Evolutionary conservation across 53 echinoderm and acorn worm species (phyloP), one percentile per base, ranked within the genome.

Genomic region (Astropecten irregularis): DNA sequence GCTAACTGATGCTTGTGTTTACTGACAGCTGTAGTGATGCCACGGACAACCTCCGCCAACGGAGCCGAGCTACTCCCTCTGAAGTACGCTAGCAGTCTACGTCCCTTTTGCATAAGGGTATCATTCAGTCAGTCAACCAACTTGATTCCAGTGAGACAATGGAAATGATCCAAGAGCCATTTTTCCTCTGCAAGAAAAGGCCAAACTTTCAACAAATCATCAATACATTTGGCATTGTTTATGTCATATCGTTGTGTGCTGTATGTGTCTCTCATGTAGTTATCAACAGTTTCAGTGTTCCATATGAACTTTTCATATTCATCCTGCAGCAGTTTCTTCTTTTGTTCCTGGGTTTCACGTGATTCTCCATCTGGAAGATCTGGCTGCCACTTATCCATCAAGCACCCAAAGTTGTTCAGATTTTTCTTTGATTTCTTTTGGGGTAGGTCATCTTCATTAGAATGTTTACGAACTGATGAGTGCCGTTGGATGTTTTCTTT

Each of bases 351-450:
- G 2, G 58, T 58, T 35, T 36, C 57, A 58, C 40, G 58, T 38
- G 40, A 8, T 58, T 77, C 59, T 7, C 60, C 59, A 34, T 35
- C 60, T 39, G 77, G 77, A 28, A 77, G 27, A 35, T 57, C 38
- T 57, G 77, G 77, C 9, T 77, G 57, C 37, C 40, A 77, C 59
- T 57, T 16, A 37, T 3, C 5, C 37, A 3, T 65, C n/a, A 65
- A 4, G 65, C 65, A 65, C 36, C 65, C 65, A 65, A 65, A 65
- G 22, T 38, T 65, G 37, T 65, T 22, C n/a, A 65, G 18, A 1
- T 65, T 22, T 4, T 37, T 65, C 37, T 34, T 65, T 38, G 0
- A n/a, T n/a, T 36, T 65, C 20, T 65, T 65, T 16, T 22, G 22
- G 7, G 3, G n/a, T 37, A 38, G 38, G 3, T 35, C 16, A 38